Conservation (phyloP, 2,888 invertebrate genomes). For the Hetaerina titia region DNA sequence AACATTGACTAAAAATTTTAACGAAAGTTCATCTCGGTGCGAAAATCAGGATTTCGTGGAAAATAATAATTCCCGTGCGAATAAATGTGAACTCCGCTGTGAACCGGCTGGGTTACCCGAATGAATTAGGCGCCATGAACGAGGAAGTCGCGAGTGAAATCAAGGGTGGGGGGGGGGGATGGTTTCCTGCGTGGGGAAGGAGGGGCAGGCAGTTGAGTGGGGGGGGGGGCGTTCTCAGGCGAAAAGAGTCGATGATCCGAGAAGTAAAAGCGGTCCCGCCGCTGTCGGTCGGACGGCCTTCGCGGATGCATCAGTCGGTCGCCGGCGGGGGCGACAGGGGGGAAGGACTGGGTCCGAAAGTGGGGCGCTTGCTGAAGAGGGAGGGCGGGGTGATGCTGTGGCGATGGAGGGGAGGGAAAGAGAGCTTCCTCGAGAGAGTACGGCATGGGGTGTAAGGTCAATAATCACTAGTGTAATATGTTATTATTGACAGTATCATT, state of each 20-base stretch:
- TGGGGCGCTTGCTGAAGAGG: not conserved
- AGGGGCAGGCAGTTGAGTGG: not conserved
- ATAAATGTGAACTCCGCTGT: no score
- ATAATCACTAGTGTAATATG: no score
- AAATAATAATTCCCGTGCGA: no score
- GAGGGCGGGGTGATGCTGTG: not conserved
- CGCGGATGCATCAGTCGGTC: not conserved
- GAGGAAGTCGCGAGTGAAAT: no score
- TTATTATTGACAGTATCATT: no score
- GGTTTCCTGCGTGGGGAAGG: not conserved
- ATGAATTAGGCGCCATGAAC: no score
- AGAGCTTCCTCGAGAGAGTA: not conserved
- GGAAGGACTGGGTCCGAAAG: not conserved
- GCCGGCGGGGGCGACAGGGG: not conserved
- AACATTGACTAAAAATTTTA: no score
- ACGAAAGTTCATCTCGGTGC: no score
- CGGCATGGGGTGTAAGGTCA: no score
- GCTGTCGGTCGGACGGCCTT: not conserved
- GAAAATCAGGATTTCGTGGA: no score
- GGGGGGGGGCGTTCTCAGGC: not conserved
- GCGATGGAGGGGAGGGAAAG: not conserved
- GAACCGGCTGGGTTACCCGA: no score
- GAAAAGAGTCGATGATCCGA: slow-evolving; percentile 1
- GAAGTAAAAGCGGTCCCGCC: not conserved
- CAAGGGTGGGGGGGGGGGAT: not conserved